Evolutionary conservation across 2,888 invertebrate species (phyloP), one percentile per base, ranked within the genome.

Genomic region (Cantharis flavilabris): DNA sequence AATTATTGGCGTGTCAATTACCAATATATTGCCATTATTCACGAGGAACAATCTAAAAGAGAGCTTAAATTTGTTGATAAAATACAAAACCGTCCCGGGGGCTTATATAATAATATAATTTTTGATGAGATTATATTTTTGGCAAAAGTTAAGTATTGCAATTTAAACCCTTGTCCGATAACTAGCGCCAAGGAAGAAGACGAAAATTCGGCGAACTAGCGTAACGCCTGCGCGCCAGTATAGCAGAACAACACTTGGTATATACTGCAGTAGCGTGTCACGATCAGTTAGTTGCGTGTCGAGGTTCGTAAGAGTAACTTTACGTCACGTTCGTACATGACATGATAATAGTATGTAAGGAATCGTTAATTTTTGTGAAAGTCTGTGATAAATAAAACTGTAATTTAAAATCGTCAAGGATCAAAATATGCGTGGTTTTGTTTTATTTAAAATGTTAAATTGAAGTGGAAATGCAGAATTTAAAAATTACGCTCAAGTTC

Each of bases 181-280:
- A 76, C 30, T 71, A 23, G 16, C 20, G 28, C 20, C 69, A 69
- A 2, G 26, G 26, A 28, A 3, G 28, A 26, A 69, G 28, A 9
- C 69, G 49, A n/a, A 49, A 7, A 49, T 7, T 49, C n/a, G n/a
- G 7, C 9, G 49, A n/a, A 49, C n/a, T 49, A 49, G n/a, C 0
- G 2, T n/a, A 84, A 82, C 83, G 30, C 64, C 65, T 70, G n/a
- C 10, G 23, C 14, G 28, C 23, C 49, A 73, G 83, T 80, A 62
- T 75, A 62, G 80, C 81, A 82, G 30, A 18, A 71, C 63, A 78
- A 82, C 84, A 83, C 83, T 82, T 84, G 83, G 81, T 84, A 84
- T 85, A 87, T 86, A 86, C 86, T 81, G 86, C 86, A 86, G 86
- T 86, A 83, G 83, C 83, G 83, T 81, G 80, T 82, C 73, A 80